Conservation (phyloP, 2,888 invertebrate genomes). For the Hypena proboscidalis region DNA sequence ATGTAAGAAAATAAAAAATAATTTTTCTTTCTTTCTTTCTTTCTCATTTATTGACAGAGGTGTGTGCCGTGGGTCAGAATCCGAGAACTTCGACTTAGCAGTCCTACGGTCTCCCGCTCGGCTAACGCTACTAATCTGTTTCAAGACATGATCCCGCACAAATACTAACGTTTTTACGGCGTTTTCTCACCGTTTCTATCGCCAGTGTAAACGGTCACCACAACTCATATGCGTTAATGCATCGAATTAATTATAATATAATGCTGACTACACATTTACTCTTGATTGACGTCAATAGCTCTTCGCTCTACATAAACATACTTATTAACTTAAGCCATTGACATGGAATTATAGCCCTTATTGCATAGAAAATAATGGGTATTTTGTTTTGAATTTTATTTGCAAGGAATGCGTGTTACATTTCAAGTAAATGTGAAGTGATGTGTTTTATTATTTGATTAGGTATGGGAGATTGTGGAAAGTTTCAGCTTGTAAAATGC, state of each 20-base stretch:
- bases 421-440: constrained; percentile 31
- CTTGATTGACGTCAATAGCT: constrained; percentile 39
- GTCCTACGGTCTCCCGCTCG: too few species aligned
- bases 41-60: too few species aligned
- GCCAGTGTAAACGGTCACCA: constrained; percentile 4
- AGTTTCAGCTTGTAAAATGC: constrained; percentile 1
- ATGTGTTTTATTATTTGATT: constrained; percentile 16
- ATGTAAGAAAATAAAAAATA: too few species aligned
- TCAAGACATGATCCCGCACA: too few species aligned
- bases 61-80: too few species aligned
- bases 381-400: constrained; percentile 1
- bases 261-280: constrained; percentile 38
- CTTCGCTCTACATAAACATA: constrained; percentile 21
- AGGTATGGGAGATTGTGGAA: constrained; percentile 2
- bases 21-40: too few species aligned
- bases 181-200: neutral
- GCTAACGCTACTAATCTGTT: too few species aligned
- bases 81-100: too few species aligned
- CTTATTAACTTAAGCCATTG: constrained; percentile 1
- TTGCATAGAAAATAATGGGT: fast-evolving
- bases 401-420: constrained; percentile 19
- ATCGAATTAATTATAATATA: constrained; percentile 36
- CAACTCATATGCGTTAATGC: constrained; percentile 16
- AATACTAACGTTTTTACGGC: neutral
- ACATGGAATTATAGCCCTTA: constrained; percentile 14